Base-by-base conservation (phyloP, 2,113 vertebrate genomes). In the Prochilodus magdalenae region DNA sequence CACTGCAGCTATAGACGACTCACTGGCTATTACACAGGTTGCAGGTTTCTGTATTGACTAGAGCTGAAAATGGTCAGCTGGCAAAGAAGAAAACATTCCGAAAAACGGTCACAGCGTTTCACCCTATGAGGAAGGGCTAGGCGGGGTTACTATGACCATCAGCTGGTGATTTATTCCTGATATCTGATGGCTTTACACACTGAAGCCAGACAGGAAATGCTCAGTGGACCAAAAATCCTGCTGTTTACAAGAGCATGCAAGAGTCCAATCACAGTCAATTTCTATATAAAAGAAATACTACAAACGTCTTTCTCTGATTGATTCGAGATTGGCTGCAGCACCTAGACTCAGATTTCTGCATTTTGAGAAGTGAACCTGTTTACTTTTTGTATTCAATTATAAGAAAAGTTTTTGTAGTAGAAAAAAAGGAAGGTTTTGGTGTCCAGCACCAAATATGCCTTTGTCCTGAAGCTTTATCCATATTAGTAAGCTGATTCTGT, bases 361-460 rank as follows among this genome's bases (percentile, higher is more conserved):
- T 72, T 29, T 77, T 73, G 51, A 10, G 5, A 75, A 24, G 75
- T 66, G 36, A 53, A 75, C 29, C 30, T 22, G 27, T 27, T 83
- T 74, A 1, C 5, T 51, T 69, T 60, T 62, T 40, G 44, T 67
- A 77, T 71, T 77, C 24, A 16, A 30, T 44, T 77, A 36, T 65
- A 80, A 53, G 67, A 73, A 57, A 78, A 83, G 16, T 53, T 57
- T 62, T 66, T 30, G 55, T 67, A 65, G 30, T 79, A 76, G 27
- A 53, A 87, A 63, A 60, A 55, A 80, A 73, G 59, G 44, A 85
- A 22, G 60, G 70, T 60, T 62, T 77, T 89, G 91, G 91, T 87
- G 90, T 74, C 92, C 93, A 86, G 92, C 92, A 94, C 91, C 92
- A 91, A 83, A 87, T 88, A 77, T 72, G 15, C 22, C 0, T 60